Conservation (phyloP, 2,888 invertebrate genomes). For the Rosalia funebris region DNA sequence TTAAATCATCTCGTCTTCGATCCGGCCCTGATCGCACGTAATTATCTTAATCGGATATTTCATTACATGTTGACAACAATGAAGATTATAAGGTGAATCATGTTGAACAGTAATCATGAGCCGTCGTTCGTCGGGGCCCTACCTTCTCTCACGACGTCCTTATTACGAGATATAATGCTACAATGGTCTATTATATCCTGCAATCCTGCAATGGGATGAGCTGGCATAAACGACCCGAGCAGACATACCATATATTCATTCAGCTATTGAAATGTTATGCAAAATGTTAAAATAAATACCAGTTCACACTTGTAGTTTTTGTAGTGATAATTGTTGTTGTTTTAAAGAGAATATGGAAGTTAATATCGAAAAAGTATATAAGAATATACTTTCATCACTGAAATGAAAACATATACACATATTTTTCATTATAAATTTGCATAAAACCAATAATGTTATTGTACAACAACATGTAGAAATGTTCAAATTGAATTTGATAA, state of each 20-base stretch:
- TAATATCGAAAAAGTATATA: no score
- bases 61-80: constrained; percentile 18
- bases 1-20: background rate
- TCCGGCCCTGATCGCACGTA: constrained; percentile 4
- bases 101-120: constrained; percentile 18
- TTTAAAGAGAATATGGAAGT: no score
- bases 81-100: constrained; percentile 22
- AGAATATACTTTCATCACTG: no score
- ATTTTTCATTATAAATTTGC: no score
- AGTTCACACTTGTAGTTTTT: no score
- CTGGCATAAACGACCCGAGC: background rate
- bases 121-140: background rate
- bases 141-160: background rate
- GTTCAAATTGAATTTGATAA: no score
- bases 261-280: background rate
- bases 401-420: no score
- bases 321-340: no score
- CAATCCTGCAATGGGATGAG: background rate
- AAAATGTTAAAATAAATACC: no score
- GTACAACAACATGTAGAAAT: no score
- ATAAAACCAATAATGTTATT: no score
- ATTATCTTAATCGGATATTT: constrained; percentile 17
- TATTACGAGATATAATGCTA: constrained; percentile 5
- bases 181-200: constrained; percentile 8
- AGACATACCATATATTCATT: background rate